phyloP scores from a whole-genome alignment of 2,888 invertebrate species.

The Apotomis capreana region DNA sequence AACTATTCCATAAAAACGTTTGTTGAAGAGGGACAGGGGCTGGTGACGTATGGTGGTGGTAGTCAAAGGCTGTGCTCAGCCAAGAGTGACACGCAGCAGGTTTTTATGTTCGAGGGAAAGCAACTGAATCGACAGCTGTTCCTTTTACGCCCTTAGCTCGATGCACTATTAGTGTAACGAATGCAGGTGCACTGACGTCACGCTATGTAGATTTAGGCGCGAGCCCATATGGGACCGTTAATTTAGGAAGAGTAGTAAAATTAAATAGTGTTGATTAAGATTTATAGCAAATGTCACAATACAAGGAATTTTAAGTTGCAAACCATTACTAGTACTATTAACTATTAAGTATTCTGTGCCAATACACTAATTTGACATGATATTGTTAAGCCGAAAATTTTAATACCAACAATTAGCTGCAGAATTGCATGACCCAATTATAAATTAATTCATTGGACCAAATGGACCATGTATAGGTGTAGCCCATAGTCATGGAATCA shows the following conservation, averaged over 20 bases:
- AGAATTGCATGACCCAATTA: too few relatives aligned
- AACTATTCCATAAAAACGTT: slow-evolving; percentile 1
- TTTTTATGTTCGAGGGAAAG: slow-evolving; percentile 53
- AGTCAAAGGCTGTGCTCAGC: slow-evolving; percentile 71
- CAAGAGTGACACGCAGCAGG: slow-evolving; percentile 71
- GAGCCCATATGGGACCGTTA: neutral
- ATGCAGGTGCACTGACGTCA: slow-evolving; percentile 27
- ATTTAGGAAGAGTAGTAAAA: neutral
- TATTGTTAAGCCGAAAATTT: too few relatives aligned
- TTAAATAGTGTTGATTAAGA: too few relatives aligned
- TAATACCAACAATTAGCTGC: too few relatives aligned
- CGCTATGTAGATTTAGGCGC: neutral
- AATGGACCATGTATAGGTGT: too few relatives aligned
- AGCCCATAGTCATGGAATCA: too few relatives aligned
- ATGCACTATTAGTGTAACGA: slow-evolving; percentile 17
- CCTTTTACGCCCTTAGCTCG: slow-evolving; percentile 41
- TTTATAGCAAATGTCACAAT: too few relatives aligned
- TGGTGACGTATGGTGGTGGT: slow-evolving; percentile 63
- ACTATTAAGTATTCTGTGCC: too few relatives aligned
- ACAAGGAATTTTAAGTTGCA: too few relatives aligned
- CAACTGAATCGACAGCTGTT: slow-evolving; percentile 74
- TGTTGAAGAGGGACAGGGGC: slow-evolving; percentile 68
- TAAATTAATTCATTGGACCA: too few relatives aligned
- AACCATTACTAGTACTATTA: too few relatives aligned
- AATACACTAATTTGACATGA: too few relatives aligned